Percentiles rank a stretch among this genome's conserved stretches.
Evolutionary conservation across 2,888 invertebrate species (phyloP).

Genomic region (Dynastes maya): DNA sequence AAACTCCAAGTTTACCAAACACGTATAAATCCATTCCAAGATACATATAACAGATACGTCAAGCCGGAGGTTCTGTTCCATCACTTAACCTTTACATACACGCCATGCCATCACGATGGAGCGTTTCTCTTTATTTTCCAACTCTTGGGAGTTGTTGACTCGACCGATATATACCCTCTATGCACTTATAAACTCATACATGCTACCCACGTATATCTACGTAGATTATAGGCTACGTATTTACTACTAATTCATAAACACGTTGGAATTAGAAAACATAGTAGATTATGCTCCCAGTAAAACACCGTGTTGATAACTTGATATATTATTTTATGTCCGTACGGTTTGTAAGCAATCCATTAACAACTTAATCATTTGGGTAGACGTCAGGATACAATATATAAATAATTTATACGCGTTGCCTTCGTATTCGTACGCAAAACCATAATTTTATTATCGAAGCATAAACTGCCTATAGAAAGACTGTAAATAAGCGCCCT

Average conservation of each 20-base stretch:
- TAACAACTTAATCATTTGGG: constrained; percentile 46
- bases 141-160: constrained; percentile 31
- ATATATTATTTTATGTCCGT: constrained; percentile 47
- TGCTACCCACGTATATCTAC: too few relatives aligned
- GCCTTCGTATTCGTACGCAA: constrained; percentile 17
- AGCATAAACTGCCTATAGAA: constrained; percentile 18
- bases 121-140: constrained; percentile 43
- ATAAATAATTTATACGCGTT: constrained; percentile 40
- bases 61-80: constrained; percentile 40
- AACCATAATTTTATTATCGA: constrained; percentile 38
- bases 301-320: constrained; percentile 45
- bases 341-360: constrained; percentile 45
- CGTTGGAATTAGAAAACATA: constrained; percentile 41
- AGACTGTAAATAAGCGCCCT: too few relatives aligned
- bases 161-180: constrained; percentile 19
- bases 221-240: neutral
- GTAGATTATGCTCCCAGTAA: constrained; percentile 43
- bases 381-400: constrained; percentile 36
- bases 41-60: constrained; percentile 45
- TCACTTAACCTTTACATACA: constrained; percentile 27
- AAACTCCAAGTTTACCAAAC: constrained; percentile 48
- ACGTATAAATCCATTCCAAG: constrained; percentile 45
- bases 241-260: constrained; percentile 45
- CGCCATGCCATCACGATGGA: neutral
- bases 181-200: neutral